Evolutionary conservation across 2,888 invertebrate species (phyloP).

Genomic region (Seladonia tumulorum): DNA sequence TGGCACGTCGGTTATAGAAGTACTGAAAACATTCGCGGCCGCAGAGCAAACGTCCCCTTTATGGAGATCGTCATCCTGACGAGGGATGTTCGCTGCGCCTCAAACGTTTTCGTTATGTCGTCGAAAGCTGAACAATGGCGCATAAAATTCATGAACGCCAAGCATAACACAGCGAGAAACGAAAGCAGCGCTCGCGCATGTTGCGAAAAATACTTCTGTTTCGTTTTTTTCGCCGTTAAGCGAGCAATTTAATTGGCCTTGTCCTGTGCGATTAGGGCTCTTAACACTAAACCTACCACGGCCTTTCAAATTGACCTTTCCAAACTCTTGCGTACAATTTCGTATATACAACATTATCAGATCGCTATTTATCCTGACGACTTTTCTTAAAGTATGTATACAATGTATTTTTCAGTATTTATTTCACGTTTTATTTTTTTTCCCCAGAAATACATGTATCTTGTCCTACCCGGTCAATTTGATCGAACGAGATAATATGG

Average conservation of each 20-base stretch:
- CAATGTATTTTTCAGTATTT: too few species aligned
- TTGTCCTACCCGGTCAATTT: too few species aligned
- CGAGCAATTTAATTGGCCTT: background rate
- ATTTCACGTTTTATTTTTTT: too few species aligned
- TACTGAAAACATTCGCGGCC: slow-evolving; percentile 32
- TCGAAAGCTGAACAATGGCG: slow-evolving; percentile 1
- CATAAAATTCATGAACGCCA: slow-evolving; percentile 4
- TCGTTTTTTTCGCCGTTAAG: background rate
- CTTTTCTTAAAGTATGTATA: too few species aligned
- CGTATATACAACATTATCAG: too few species aligned
- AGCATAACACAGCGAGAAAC: background rate
- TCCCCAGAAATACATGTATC: too few species aligned
- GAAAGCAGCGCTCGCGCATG: background rate
- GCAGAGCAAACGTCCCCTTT: slow-evolving; percentile 18
- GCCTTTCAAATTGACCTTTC: too few species aligned
- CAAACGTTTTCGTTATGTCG: slow-evolving; percentile 27
- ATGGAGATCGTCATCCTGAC: slow-evolving; percentile 23
- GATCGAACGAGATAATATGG: too few species aligned
- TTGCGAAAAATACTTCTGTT: background rate
- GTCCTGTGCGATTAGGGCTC: background rate
- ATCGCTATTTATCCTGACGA: too few species aligned
- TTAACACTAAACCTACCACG: too few species aligned
- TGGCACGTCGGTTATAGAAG: slow-evolving; percentile 29
- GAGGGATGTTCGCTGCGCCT: slow-evolving; percentile 14
- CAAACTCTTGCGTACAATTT: too few species aligned